phyloP scores from a whole-genome alignment of 2,113 vertebrate species.

The Petrocephalus zakoni region DNA sequence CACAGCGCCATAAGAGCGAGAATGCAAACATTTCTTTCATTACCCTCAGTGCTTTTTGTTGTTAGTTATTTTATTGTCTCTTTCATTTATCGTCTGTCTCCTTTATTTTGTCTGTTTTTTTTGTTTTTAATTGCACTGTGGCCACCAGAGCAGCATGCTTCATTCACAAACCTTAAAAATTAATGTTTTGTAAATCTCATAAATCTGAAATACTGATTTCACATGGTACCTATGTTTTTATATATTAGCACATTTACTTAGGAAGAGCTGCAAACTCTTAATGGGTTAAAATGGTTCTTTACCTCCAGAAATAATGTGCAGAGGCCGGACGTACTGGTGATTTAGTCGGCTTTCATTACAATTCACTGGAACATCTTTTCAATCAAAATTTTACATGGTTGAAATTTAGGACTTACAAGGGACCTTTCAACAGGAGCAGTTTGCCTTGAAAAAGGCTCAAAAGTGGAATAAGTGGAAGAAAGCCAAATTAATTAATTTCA shows the following conservation, averaged over 20 bases:
- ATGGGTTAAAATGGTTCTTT: not conserved
- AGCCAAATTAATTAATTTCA: not conserved
- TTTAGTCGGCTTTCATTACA: not conserved
- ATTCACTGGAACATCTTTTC: not conserved
- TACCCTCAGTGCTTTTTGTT: not conserved
- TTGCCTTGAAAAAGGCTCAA: not conserved
- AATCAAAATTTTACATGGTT: conserved; percentile 2
- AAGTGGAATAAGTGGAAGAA: not conserved
- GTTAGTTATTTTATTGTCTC: not conserved
- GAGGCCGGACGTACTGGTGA: not conserved
- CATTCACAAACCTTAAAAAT: not conserved
- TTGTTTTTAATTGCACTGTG: not conserved
- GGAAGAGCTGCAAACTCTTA: not conserved
- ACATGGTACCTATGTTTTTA: not conserved
- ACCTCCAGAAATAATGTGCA: not conserved
- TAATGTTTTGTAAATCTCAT: not conserved
- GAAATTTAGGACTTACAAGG: conserved; percentile 4
- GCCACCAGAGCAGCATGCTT: not conserved
- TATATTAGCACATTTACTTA: conserved; percentile 2
- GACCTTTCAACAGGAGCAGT: not conserved
- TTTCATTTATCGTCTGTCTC: not conserved
- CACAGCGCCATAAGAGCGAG: not conserved
- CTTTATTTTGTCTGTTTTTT: not conserved
- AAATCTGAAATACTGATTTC: not conserved
- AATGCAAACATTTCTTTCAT: not conserved